phyloP scores from a whole-genome alignment of 2,888 invertebrate species.

The Scaptomyza parva region DNA sequence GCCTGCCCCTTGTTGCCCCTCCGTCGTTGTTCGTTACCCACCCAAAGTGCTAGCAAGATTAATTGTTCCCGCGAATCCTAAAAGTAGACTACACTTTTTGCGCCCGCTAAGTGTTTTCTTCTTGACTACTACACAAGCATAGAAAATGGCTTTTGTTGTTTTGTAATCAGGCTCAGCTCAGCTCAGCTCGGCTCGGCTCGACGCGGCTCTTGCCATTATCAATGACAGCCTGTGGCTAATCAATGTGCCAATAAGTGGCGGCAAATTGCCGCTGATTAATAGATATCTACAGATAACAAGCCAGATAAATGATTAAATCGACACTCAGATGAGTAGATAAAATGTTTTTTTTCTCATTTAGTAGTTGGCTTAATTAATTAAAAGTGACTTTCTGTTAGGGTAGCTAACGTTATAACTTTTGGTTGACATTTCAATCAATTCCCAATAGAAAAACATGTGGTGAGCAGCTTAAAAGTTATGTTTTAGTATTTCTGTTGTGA shows the following conservation, averaged over 20 bases:
- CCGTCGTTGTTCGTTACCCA: too few species aligned
- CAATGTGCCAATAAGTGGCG: slow-evolving; percentile 53
- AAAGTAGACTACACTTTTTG: slow-evolving; percentile 48
- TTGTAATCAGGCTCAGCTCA: slow-evolving; percentile 33
- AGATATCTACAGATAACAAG: slow-evolving; percentile 28
- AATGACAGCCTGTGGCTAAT: slow-evolving; percentile 62
- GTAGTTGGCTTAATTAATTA: background rate
- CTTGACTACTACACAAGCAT: slow-evolving; percentile 13
- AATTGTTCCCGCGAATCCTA: slow-evolving; percentile 56
- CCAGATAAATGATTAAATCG: slow-evolving; percentile 35
- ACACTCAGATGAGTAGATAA: slow-evolving; percentile 5
- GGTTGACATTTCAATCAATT: background rate
- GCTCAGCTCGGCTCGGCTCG: too few species aligned
- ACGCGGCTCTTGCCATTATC: slow-evolving; percentile 37
- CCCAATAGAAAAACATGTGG: background rate
- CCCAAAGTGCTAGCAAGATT: slow-evolving; percentile 64
- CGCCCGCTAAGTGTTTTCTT: slow-evolving; percentile 23
- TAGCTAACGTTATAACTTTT: background rate
- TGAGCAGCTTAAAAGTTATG: background rate
- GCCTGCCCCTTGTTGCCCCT: slow-evolving; percentile 15
- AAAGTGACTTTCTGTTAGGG: background rate
- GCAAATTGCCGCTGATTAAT: slow-evolving; percentile 53
- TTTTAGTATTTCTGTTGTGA: background rate
- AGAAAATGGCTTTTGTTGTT: slow-evolving; percentile 34
- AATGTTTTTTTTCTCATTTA: background rate